phyloP scores from a whole-genome alignment of 35 echinoderm and acorn worm genomes.

The Lytechinus variegatus region DNA sequence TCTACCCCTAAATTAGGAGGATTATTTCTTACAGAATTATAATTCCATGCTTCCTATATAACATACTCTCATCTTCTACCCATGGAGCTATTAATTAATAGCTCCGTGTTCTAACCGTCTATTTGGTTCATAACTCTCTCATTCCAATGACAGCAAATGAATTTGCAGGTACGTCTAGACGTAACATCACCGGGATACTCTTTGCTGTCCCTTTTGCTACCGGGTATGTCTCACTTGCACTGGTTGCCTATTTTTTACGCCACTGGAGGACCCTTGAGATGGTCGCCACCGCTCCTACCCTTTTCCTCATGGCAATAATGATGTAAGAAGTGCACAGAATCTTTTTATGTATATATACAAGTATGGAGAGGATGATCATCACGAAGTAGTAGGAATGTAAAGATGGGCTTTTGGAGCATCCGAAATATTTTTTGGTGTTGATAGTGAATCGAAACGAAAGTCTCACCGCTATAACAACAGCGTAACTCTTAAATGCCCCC shows the following conservation, averaged over 20 bases:
- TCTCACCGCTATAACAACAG: no score
- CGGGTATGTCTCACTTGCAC: conserved; percentile 58
- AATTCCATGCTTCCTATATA: no score
- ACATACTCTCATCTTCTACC: no score
- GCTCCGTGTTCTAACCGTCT: not conserved
- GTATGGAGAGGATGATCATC: no score
- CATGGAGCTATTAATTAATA: no score
- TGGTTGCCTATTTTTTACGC: conserved; percentile 61
- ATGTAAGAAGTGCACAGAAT: not conserved
- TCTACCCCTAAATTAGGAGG: no score
- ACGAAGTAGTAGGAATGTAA: no score
- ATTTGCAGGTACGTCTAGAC: conserved; percentile 60
- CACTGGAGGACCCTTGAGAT: conserved; percentile 66
- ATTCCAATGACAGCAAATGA: conserved; percentile 48
- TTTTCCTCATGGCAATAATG: not conserved
- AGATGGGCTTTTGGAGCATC: no score
- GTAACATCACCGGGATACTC: conserved; percentile 48
- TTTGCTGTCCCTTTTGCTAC: conserved; percentile 36
- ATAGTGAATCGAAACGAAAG: not conserved
- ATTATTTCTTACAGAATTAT: no score
- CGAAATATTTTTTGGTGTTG: not conserved
- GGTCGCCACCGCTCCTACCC: not conserved
- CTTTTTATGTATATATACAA: no score
- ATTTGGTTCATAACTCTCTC: not conserved
- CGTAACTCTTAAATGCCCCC: no score